Percentiles rank a stretch among this genome's conserved stretches.
These are phyloP conservation scores for Leucozona laternaria DNA, from an alignment of 2,888 invertebrate genomes.

Conservation along the genomic window DNA sequence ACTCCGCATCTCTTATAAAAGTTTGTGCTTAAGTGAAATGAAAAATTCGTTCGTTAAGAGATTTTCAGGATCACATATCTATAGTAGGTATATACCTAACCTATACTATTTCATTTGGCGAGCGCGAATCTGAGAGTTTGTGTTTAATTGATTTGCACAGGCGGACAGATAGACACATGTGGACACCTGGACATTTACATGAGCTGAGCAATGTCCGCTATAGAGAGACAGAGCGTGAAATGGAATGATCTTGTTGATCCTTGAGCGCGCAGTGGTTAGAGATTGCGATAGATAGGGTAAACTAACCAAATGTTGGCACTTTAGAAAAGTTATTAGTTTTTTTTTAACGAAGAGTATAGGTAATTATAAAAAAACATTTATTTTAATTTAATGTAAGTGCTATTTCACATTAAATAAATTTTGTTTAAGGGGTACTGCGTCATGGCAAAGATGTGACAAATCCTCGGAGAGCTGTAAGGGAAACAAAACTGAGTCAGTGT, in stretches of 20 bases:
- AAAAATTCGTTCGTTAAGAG: slow-evolving; percentile 35
- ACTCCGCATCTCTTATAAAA: slow-evolving; percentile 19
- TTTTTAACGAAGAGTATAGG: no score
- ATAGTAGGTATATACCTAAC: no score
- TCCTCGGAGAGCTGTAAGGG: no score
- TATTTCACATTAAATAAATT: no score
- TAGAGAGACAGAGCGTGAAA: slow-evolving; percentile 34
- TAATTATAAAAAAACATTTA: no score
- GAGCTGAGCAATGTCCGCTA: slow-evolving; percentile 3
- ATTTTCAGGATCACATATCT: slow-evolving; percentile 39
- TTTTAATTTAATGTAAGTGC: no score
- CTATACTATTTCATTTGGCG: neutral
- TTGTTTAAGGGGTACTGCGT: no score
- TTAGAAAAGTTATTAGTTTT: no score
- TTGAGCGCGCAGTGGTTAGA: neutral
- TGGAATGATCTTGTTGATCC: slow-evolving; percentile 58
- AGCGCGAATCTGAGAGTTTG: slow-evolving; percentile 31
- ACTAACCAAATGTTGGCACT: neutral
- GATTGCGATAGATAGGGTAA: slow-evolving; percentile 19
- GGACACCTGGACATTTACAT: slow-evolving; percentile 45
- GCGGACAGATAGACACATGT: slow-evolving; percentile 45
- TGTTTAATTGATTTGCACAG: slow-evolving; percentile 63
- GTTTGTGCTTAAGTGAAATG: slow-evolving; percentile 50
- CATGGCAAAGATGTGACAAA: no score
- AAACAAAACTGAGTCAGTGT: no score